Evolutionary conservation across 1,140 invertebrate species (phyloP).

Genomic region (Battus philenor): DNA sequence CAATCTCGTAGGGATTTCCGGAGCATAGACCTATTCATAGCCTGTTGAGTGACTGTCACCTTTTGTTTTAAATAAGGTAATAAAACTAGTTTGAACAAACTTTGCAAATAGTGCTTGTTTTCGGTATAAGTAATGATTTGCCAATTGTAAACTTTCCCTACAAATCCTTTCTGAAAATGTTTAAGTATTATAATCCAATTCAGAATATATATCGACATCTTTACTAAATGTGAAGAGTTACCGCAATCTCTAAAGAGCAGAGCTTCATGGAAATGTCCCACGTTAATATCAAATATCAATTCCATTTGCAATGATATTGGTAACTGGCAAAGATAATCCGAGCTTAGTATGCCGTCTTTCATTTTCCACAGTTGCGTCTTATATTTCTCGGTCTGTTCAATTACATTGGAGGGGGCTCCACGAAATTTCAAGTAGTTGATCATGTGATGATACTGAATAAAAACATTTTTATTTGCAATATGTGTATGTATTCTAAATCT

Average conservation of each 20-base stretch:
- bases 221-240: too few species aligned
- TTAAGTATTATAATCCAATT: too few species aligned
- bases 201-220: too few species aligned
- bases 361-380: conserved; percentile 53
- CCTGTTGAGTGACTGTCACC: too few species aligned
- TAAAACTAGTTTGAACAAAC: too few species aligned
- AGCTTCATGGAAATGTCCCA: conserved; percentile 53
- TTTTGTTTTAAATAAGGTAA: too few species aligned
- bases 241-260: conserved; percentile 50
- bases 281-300: conserved; percentile 64
- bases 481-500: neutral
- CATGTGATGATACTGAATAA: conserved; percentile 57
- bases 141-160: too few species aligned
- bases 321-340: conserved; percentile 41
- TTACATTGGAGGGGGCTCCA: conserved; percentile 31
- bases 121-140: too few species aligned
- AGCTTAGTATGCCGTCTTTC: conserved; percentile 51
- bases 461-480: neutral
- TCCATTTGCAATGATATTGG: conserved; percentile 61
- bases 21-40: too few species aligned
- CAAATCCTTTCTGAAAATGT: too few species aligned
- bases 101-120: too few species aligned
- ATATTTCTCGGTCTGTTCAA: conserved; percentile 48
- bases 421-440: conserved; percentile 42
- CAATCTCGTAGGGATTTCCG: too few species aligned